Evolutionary conservation across 92 coral and sea anemone species (phyloP).

Genomic region (Heliopora coerulea): DNA sequence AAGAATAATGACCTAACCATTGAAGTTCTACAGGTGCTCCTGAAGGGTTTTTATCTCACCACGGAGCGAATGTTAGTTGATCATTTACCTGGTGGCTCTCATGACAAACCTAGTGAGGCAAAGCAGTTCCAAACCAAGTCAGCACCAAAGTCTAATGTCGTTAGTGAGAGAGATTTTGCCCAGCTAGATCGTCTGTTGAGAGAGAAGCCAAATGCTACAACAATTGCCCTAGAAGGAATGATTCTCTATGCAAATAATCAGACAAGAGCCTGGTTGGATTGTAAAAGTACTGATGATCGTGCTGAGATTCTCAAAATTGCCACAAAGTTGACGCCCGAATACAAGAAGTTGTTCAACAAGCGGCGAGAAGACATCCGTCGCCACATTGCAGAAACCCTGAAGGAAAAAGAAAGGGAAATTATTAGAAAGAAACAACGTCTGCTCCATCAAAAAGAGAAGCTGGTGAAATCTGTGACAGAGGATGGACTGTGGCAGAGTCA

Average conservation of each 20-base stretch:
- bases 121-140: conserved; percentile 5
- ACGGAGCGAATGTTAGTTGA: too few relatives aligned
- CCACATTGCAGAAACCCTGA: conserved; percentile 34
- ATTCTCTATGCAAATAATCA: conserved; percentile 32
- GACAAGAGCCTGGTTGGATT: conserved; percentile 38
- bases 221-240: conserved; percentile 19
- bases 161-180: conserved; percentile 37
- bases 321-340: conserved; percentile 9
- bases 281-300: conserved; percentile 18
- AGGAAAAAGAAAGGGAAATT: conserved; percentile 36
- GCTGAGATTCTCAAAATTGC: conserved; percentile 21
- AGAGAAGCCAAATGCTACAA: conserved; percentile 45
- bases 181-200: conserved; percentile 31
- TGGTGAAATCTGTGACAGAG: conserved; percentile 36
- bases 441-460: conserved; percentile 25
- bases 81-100: conserved; percentile 24
- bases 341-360: conserved; percentile 31
- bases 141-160: conserved; percentile 42
- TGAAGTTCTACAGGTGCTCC: conserved; percentile 27
- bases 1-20: conserved; percentile 20
- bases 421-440: conserved; percentile 37
- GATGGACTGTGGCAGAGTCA: conserved; percentile 49
- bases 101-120: conserved; percentile 31
- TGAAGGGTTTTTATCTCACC: neutral
- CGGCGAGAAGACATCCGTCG: conserved; percentile 24